Percentiles rank a stretch among this genome's conserved stretches.
Evolutionary conservation across 37 sponge, comb jelly and placozoan species (phyloP).

Genomic region (Hormiphora californensis): DNA sequence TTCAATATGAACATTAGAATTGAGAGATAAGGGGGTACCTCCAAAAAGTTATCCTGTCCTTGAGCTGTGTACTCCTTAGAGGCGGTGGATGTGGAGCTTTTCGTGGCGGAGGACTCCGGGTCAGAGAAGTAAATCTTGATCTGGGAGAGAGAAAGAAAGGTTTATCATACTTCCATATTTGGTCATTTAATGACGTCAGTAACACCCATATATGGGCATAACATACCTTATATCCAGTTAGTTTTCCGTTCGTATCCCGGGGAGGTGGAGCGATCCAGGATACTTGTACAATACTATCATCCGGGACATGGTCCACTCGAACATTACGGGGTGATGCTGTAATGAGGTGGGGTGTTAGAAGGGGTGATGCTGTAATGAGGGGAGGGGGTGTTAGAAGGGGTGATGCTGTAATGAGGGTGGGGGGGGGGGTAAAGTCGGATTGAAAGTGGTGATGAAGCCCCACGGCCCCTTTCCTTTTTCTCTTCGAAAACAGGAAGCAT

Average conservation of each 20-base stretch:
- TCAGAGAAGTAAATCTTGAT: conserved; percentile 28
- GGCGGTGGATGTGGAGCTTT: too few species aligned
- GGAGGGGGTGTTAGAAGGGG: neutral
- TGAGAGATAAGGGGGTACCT: too few species aligned
- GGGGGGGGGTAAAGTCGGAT: neutral
- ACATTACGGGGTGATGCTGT: conserved; percentile 2
- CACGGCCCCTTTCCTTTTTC: too few species aligned
- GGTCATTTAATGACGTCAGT: neutral
- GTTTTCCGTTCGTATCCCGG: neutral
- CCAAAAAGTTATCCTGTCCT: too few species aligned
- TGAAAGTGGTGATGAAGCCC: too few species aligned
- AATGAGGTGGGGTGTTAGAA: too few species aligned
- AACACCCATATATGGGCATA: too few species aligned
- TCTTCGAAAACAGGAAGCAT: too few species aligned
- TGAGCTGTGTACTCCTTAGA: too few species aligned
- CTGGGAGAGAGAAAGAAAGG: too few species aligned
- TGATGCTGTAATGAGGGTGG: neutral
- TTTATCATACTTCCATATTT: neutral
- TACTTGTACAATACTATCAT: neutral
- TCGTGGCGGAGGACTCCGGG: too few species aligned
- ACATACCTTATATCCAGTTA: conserved; percentile 45
- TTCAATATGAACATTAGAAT: too few species aligned
- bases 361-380: neutral
- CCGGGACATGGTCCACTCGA: neutral
- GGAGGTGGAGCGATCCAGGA: neutral